phyloP scores from a whole-genome alignment of 2,113 vertebrate genomes.

The Guaruba guarouba region DNA sequence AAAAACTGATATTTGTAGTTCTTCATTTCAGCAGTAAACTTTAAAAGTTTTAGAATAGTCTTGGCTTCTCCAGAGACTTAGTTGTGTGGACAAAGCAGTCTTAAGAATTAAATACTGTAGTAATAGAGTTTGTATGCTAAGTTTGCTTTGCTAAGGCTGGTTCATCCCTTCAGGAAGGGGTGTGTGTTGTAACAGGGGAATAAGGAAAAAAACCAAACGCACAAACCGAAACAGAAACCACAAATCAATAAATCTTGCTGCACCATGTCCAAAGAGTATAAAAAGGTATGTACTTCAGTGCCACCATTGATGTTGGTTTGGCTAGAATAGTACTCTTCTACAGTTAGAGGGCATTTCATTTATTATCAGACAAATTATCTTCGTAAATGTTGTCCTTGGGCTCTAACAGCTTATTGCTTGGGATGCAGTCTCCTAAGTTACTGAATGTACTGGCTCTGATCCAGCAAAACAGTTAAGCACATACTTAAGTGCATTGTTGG shows the following conservation, averaged over 20 bases:
- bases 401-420: conserved; percentile 17
- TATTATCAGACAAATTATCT: conserved; percentile 15
- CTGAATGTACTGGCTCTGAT: conserved; percentile 26
- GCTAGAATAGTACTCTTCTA: neutral
- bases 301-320: neutral
- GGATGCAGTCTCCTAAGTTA: conserved; percentile 1
- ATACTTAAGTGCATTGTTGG: conserved; percentile 43
- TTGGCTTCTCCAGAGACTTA: neutral
- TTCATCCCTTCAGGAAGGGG: neutral
- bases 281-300: neutral
- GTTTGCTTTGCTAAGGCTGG: neutral
- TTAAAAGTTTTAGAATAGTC: neutral
- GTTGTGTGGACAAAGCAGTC: neutral
- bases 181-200: neutral
- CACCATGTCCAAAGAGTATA: neutral
- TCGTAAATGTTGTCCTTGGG: neutral
- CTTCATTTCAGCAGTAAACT: neutral
- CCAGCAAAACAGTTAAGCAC: conserved; percentile 26
- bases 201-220: neutral
- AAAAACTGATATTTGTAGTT: neutral
- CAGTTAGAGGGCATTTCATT: neutral
- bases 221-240: neutral
- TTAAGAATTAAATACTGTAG: neutral
- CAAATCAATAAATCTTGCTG: neutral
- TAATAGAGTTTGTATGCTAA: neutral